phyloP scores from a whole-genome alignment of 37 sponge, comb jelly and placozoan species.

The Halisarca cf. caerulea region DNA sequence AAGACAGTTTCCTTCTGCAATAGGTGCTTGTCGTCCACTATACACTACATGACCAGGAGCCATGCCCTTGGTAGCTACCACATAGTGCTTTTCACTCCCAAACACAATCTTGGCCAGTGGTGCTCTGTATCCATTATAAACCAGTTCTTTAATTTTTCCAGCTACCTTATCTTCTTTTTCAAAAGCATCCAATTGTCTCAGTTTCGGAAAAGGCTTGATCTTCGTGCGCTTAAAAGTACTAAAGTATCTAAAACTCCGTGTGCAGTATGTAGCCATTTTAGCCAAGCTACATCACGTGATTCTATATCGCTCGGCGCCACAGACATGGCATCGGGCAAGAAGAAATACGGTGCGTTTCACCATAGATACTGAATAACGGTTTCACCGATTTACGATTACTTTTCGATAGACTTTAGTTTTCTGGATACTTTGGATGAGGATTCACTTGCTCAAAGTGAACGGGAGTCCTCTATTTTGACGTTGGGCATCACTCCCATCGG shows the following conservation, averaged over 20 bases:
- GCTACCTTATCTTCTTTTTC: background rate
- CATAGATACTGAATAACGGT: too few species aligned
- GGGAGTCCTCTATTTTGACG: background rate
- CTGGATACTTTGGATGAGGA: background rate
- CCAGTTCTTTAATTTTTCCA: background rate
- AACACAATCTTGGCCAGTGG: constrained; percentile 13
- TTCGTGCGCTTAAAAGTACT: constrained; percentile 18
- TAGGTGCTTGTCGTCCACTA: constrained; percentile 9
- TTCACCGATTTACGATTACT: too few species aligned
- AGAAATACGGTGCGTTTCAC: constrained; percentile 11
- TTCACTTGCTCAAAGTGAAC: background rate
- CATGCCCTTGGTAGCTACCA: constrained; percentile 12
- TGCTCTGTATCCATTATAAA: background rate
- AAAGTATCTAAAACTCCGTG: background rate
- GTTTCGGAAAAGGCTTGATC: constrained; percentile 2
- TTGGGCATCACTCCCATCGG: background rate
- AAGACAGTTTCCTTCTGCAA: constrained; percentile 17
- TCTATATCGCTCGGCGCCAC: background rate
- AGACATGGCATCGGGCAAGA: background rate
- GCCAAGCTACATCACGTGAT: background rate
- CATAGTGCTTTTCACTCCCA: constrained; percentile 1
- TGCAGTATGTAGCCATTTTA: background rate
- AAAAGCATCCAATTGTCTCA: background rate
- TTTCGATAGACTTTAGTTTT: background rate
- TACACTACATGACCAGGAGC: background rate